Base-by-base conservation (phyloP, 2,888 invertebrate species). In the Parascotia fuliginaria region DNA sequence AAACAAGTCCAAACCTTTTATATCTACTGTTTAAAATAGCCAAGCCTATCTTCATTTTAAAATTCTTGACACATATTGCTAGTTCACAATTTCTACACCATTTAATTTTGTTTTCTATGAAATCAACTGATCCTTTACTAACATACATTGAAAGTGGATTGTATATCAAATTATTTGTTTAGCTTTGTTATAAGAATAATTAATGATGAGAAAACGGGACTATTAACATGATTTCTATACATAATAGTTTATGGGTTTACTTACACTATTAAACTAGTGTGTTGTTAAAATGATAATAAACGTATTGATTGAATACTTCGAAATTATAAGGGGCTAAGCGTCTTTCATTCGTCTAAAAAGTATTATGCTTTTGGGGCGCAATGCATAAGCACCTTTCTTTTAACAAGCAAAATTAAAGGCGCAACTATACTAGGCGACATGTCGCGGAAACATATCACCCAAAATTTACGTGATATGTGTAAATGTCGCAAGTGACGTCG, bases 141-240 rank as follows among this genome's bases (percentile, higher is more conserved):
- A 33, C 22, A 37, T 9, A 16, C 2, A 19, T 32, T 27, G 42
- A 42, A 42, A 42, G 42, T 27, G 15, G 27, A 42, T 29, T 42
- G 14, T 15, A 32, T 33, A 33, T 33, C 33, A 33, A 16, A 16
- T 9, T 15, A 33, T 33, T 16, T 33, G 16, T 15, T 13, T 31
- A 5, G 31, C 31, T 13, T 32, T 7, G 31, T 33, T 9, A 33
- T 9, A 33, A 13, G 33, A 15, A 33, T 33, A 33, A n/a, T 33
- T 16, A 33, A 33, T 33, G 33, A 31, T 13, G 13, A 9, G 6
- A 13, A 12, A 31, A 31, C 15, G 13, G 38, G 27, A 15, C 27
- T 7, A 28, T 39, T 39, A n/a, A 37, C 24, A 15, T 22, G 6
- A 31, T 13, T 31, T 31, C 31, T 31, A 13, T 31, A 2, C 12